Conservation (phyloP, 2,888 invertebrate species). For the Dione vanillae region DNA sequence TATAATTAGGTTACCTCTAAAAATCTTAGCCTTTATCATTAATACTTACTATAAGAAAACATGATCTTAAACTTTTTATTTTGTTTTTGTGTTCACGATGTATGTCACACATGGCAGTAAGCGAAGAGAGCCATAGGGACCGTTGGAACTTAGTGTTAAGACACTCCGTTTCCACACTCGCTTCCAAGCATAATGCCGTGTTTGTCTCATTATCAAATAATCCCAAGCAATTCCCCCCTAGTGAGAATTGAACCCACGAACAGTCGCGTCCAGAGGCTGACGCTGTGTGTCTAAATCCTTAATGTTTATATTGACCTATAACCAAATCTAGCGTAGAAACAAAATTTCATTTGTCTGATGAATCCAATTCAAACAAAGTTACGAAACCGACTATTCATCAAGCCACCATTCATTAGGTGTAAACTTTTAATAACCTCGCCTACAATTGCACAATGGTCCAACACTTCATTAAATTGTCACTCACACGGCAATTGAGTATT, state of each 20-base stretch:
- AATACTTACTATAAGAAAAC: no score
- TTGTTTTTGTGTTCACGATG: not conserved
- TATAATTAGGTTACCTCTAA: no score
- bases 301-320: not conserved
- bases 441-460: constrained; percentile 75
- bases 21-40: no score
- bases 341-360: constrained; percentile 27
- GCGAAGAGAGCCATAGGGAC: no score
- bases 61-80: no score
- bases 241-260: not conserved
- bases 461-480: constrained; percentile 82
- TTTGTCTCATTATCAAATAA: no score
- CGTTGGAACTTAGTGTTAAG: not conserved
- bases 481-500: constrained; percentile 59
- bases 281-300: no score
- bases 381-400: constrained; percentile 57
- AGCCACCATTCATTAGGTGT: constrained; percentile 68
- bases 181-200: no score
- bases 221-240: no score
- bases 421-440: constrained; percentile 70
- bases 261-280: no score
- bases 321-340: not conserved
- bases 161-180: not conserved
- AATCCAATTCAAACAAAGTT: constrained; percentile 38
- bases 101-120: not conserved